A percentile compares a stretch with the other conserved stretches of the same genome.
phyloP scores from a whole-genome alignment of 2,113 vertebrate genomes.

The Uropsilus gracilis region DNA sequence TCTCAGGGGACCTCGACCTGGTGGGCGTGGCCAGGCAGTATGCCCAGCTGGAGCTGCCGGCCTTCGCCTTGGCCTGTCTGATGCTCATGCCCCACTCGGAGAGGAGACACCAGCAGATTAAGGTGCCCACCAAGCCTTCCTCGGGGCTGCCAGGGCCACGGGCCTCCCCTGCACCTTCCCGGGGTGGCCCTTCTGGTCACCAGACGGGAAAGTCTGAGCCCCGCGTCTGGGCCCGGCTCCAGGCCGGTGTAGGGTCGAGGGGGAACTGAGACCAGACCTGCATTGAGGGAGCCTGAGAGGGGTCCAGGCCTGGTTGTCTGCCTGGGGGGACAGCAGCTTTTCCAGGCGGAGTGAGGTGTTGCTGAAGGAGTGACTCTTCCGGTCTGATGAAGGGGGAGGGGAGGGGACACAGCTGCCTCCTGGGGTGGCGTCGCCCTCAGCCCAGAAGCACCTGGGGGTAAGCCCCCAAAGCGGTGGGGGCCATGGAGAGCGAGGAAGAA shows the following conservation, averaged over 20 bases:
- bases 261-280: neutral
- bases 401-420: no score
- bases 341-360: neutral
- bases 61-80: conserved; percentile 94
- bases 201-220: neutral
- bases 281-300: neutral
- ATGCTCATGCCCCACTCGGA: conserved; percentile 91
- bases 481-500: neutral
- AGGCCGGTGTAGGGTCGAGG: neutral
- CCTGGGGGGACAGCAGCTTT: neutral
- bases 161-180: neutral
- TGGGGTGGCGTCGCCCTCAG: no score
- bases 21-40: conserved; percentile 93
- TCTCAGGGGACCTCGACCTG: conserved; percentile 93
- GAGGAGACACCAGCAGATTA: conserved; percentile 91
- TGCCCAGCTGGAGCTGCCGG: conserved; percentile 90
- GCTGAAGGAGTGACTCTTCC: no score
- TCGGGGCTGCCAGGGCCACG: neutral
- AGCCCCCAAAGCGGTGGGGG: no score
- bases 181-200: neutral
- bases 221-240: neutral
- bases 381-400: no score
- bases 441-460: neutral
- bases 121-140: conserved; percentile 84
- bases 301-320: neutral